Evolutionary conservation across 2,113 vertebrate genomes (phyloP).

Genomic region (Coracopsis vasa): DNA sequence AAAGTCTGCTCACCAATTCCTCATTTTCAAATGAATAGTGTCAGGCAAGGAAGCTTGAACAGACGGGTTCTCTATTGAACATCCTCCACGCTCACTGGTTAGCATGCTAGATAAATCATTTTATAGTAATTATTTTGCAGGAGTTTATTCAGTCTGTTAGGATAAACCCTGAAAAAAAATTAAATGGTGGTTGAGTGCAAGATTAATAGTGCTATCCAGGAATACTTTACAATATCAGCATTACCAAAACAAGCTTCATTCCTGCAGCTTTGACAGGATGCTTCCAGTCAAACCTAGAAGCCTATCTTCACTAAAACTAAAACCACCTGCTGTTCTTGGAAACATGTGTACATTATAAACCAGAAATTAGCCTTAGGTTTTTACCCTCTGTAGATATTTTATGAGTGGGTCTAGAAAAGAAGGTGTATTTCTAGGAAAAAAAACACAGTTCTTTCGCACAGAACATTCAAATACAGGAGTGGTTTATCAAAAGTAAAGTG

Average conservation of each 20-base stretch:
- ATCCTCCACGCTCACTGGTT: neutral
- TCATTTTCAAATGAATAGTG: neutral
- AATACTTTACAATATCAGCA: neutral
- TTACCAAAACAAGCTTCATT: neutral
- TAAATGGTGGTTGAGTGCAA: neutral
- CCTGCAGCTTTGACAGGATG: neutral
- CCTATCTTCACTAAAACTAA: neutral
- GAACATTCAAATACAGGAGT: neutral
- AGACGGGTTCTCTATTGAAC: neutral
- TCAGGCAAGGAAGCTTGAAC: conserved; percentile 3
- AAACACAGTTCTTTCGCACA: neutral
- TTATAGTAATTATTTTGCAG: conserved; percentile 19
- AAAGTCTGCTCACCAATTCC: neutral
- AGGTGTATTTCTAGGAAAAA: neutral
- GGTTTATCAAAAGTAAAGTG: neutral
- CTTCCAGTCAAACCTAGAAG: neutral
- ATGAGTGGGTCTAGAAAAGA: neutral
- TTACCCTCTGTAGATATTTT: neutral
- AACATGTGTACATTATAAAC: neutral
- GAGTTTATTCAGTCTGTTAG: conserved; percentile 24
- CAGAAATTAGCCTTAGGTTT: neutral
- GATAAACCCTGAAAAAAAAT: conserved; percentile 12
- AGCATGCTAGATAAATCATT: neutral
- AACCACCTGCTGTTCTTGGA: neutral
- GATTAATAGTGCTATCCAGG: neutral